Conservation (phyloP, 2,888 invertebrate species). For the Epinotia ramella region DNA sequence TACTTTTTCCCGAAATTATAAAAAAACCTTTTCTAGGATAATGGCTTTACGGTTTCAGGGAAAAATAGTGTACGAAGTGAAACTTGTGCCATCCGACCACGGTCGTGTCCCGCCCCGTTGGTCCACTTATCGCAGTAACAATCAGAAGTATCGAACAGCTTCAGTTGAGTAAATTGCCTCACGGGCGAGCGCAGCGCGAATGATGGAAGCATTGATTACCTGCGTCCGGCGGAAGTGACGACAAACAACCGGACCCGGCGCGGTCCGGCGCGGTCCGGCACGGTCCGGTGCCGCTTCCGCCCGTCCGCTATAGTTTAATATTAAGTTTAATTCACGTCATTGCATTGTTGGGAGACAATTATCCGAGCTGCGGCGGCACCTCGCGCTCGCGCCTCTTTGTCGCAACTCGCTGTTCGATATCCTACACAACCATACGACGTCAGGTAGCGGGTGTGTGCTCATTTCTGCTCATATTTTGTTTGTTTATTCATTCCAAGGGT, state of each 20-base stretch:
- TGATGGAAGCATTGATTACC: slow-evolving; percentile 31
- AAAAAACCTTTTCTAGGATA: background rate
- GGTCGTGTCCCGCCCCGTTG: background rate
- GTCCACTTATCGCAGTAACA: background rate
- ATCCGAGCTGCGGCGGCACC: background rate
- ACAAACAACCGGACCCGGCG: slow-evolving; percentile 4
- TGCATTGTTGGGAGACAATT: slow-evolving; percentile 9
- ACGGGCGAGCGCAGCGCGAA: background rate
- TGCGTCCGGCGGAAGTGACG: slow-evolving; percentile 34
- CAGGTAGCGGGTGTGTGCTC: background rate
- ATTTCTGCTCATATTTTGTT: background rate
- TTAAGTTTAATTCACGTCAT: slow-evolving; percentile 12
- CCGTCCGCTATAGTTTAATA: slow-evolving; percentile 17
- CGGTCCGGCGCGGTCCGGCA: background rate
- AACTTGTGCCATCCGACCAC: background rate
- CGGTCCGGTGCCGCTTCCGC: slow-evolving; percentile 5
- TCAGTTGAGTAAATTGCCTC: slow-evolving; percentile 2
- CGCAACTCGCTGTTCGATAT: background rate
- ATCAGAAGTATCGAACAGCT: background rate
- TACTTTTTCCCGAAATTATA: background rate
- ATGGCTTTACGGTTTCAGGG: background rate
- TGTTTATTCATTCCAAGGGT: background rate
- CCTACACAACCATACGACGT: background rate
- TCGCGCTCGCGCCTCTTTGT: background rate
- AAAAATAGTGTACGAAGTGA: slow-evolving; percentile 1